These are phyloP conservation scores for Tyrannus savana DNA, from an alignment of 2,113 vertebrate species.

Conservation along the genomic window DNA sequence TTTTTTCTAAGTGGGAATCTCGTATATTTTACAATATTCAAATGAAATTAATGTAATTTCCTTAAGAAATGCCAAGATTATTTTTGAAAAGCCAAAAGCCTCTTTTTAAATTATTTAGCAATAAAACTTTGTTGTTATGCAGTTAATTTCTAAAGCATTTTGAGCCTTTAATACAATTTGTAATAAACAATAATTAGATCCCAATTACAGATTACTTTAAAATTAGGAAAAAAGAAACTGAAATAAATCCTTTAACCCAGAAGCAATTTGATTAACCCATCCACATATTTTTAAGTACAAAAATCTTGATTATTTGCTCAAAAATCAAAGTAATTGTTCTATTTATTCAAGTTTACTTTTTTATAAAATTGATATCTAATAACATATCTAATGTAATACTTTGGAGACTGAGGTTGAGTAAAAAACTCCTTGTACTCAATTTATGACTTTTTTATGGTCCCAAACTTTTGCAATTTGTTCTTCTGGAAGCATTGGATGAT, in stretches of 20 bases:
- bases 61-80: neutral
- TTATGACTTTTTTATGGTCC: neutral
- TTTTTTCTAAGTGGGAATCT: neutral
- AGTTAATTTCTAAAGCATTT: neutral
- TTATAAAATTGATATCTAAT: neutral
- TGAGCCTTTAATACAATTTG: neutral
- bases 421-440: neutral
- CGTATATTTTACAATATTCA: neutral
- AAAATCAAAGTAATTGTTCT: neutral
- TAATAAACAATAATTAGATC: neutral
- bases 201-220: neutral
- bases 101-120: neutral
- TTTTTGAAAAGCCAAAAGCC: neutral
- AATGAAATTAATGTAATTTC: neutral
- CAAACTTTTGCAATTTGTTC: neutral
- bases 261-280: neutral
- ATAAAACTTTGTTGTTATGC: neutral
- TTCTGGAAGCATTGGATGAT: neutral
- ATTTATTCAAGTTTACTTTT: neutral
- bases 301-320: neutral
- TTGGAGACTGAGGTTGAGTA: neutral
- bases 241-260: neutral
- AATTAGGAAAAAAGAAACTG: neutral
- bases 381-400: neutral
- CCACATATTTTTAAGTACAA: neutral